These are phyloP conservation scores for Chinchilla lanigera DNA, from an alignment of 2,113 vertebrate genomes.

Conservation along the genomic window DNA sequence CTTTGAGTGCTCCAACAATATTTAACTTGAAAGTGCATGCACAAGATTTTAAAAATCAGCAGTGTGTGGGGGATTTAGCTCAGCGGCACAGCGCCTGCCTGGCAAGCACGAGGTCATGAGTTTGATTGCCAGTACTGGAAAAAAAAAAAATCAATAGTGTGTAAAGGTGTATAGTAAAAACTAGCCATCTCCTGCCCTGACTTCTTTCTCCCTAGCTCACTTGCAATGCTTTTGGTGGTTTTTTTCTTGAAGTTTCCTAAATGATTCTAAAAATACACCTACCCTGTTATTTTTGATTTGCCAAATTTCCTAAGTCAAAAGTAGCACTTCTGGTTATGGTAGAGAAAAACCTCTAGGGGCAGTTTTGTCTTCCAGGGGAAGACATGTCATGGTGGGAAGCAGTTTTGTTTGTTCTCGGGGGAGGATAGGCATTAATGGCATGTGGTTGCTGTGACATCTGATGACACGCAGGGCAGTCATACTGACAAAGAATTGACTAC, in stretches of 20 bases:
- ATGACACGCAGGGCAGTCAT: rapidly evolving
- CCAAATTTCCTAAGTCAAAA: neutral
- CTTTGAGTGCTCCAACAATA: neutral
- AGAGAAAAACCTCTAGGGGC: neutral
- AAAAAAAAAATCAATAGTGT: rapidly evolving
- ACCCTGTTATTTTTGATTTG: neutral
- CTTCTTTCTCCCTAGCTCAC: neutral
- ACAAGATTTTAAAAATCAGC: no score
- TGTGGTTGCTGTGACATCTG: rapidly evolving
- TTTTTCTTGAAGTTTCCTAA: neutral
- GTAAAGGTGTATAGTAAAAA: rapidly evolving
- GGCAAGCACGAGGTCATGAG: no score
- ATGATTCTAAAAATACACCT: neutral
- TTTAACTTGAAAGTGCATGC: neutral
- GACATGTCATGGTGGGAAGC: rapidly evolving
- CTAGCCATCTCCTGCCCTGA: neutral
- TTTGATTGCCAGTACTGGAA: no score
- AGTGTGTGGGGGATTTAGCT: no score
- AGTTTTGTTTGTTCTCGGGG: neutral
- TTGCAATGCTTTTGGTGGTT: neutral
- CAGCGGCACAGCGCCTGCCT: no score
- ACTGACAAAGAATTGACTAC: neutral
- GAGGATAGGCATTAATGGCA: rapidly evolving
- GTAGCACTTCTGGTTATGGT: neutral
- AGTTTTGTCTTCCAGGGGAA: neutral